phyloP scores from a whole-genome alignment of 2,113 vertebrate genomes.

The Erythrocercus mccallii region DNA sequence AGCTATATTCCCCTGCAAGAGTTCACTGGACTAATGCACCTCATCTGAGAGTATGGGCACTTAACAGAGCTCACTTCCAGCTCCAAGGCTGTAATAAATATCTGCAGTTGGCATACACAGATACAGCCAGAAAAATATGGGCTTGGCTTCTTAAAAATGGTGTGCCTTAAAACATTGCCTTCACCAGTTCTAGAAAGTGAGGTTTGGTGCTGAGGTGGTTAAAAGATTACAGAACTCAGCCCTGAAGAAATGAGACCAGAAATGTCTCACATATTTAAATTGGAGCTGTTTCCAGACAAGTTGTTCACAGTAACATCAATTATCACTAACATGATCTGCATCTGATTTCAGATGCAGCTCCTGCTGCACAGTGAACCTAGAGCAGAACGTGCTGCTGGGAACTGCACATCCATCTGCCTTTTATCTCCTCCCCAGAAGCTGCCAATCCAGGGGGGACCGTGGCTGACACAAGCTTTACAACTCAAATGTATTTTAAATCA shows the following conservation, averaged over 20 bases:
- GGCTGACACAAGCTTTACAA: conserved; percentile 27
- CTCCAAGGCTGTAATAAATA: conserved; percentile 21
- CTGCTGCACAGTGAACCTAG: conserved; percentile 18
- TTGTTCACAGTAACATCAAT: conserved; percentile 64
- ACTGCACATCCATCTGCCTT: conserved; percentile 60
- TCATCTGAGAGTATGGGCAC: not conserved
- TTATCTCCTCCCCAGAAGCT: conserved; percentile 55
- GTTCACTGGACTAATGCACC: conserved; percentile 21
- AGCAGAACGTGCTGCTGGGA: conserved; percentile 58
- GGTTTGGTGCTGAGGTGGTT: not conserved
- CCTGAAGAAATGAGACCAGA: conserved; percentile 16
- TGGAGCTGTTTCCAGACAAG: conserved; percentile 53
- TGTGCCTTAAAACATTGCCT: not conserved
- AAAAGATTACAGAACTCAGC: conserved; percentile 19
- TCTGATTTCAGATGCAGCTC: conserved; percentile 64
- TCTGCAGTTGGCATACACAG: not conserved
- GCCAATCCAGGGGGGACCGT: conserved; percentile 2
- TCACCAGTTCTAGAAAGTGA: not conserved
- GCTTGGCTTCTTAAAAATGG: not conserved
- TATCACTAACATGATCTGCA: conserved; percentile 64
- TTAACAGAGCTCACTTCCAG: not conserved
- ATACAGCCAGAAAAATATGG: not conserved
- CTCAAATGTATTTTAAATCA: conserved; percentile 47
- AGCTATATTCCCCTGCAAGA: not conserved
- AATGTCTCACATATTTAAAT: conserved; percentile 55